Evolutionary conservation across 2,113 vertebrate species (phyloP).

Genomic region (Forbesichthys agassizii): DNA sequence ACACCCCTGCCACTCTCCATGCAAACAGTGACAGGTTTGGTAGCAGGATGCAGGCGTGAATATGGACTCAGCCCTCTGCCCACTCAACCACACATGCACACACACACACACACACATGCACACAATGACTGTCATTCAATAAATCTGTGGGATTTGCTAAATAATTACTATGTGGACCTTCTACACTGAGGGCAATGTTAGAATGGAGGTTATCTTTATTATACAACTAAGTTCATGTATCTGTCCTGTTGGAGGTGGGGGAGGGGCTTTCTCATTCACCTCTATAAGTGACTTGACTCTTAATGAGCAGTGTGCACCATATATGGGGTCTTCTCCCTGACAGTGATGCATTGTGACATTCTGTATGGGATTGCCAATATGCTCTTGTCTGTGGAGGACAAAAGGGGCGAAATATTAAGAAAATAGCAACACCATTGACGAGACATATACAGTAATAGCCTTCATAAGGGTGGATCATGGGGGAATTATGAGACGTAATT

Average conservation of each 20-base stretch:
- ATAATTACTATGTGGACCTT: background rate
- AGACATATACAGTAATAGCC: slow-evolving; percentile 29
- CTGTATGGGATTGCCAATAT: slow-evolving; percentile 10
- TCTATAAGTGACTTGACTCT: background rate
- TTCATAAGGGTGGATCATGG: slow-evolving; percentile 48
- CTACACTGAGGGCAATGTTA: too few species aligned
- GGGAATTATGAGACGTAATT: slow-evolving; percentile 69
- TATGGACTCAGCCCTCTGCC: slow-evolving; percentile 32
- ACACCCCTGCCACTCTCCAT: slow-evolving; percentile 6
- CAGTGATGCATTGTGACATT: slow-evolving; percentile 20
- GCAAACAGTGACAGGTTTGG: slow-evolving; percentile 43
- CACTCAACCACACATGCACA: slow-evolving; percentile 17
- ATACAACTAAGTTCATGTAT: background rate
- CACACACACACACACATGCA: slow-evolving; percentile 45
- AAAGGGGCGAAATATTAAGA: slow-evolving; percentile 19
- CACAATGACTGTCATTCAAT: slow-evolving; percentile 5
- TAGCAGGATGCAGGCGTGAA: slow-evolving; percentile 11
- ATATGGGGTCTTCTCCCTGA: background rate
- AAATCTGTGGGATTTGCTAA: background rate
- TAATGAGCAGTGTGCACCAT: background rate
- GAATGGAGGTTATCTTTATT: background rate
- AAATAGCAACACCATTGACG: background rate
- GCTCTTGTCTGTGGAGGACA: slow-evolving; percentile 10
- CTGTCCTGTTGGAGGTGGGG: too few species aligned
- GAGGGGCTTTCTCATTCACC: too few species aligned